Percentiles rank a stretch among this genome's conserved stretches.
phyloP scores from a whole-genome alignment of 1,140 invertebrate species.

The Bradysia coprophila region DNA sequence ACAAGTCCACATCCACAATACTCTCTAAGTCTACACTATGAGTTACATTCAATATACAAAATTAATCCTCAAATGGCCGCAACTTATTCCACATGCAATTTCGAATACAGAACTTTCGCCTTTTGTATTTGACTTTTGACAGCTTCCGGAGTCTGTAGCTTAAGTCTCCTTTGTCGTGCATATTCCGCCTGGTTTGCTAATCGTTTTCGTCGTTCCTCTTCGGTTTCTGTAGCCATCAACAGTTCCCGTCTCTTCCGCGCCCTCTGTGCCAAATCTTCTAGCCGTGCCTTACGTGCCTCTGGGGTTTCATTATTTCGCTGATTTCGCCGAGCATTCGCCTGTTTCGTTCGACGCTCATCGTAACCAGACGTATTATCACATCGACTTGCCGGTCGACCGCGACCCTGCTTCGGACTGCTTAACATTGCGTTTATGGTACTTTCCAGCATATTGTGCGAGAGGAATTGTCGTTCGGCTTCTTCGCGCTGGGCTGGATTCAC shows the following conservation, averaged over 20 bases:
- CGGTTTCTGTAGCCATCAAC: constrained; percentile 17
- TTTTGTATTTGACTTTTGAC: constrained; percentile 3
- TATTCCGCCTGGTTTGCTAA: constrained; percentile 21
- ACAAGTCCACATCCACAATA: no score
- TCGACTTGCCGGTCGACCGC: constrained; percentile 8
- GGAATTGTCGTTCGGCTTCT: constrained; percentile 7
- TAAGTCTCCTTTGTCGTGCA: constrained; percentile 17
- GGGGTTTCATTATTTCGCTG: constrained; percentile 30
- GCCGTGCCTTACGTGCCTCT: constrained; percentile 26
- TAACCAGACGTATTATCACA: constrained; percentile 21
- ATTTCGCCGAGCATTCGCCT: constrained; percentile 21
- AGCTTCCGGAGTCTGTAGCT: constrained; percentile 14
- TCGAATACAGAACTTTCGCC: constrained; percentile 13
- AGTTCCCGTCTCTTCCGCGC: constrained; percentile 19
- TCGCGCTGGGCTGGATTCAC: constrained; percentile 3
- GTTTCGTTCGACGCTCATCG: constrained; percentile 18
- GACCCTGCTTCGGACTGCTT: constrained; percentile 10
- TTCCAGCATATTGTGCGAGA: constrained; percentile 16
- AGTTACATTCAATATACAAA: no score
- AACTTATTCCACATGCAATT: constrained; percentile 2
- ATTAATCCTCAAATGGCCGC: no score
- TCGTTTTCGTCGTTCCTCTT: constrained; percentile 17
- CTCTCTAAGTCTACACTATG: no score
- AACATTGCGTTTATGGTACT: constrained; percentile 21
- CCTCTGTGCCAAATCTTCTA: constrained; percentile 21